Conservation (phyloP, 2,888 invertebrate genomes). For the Hoplodrina blanda region DNA sequence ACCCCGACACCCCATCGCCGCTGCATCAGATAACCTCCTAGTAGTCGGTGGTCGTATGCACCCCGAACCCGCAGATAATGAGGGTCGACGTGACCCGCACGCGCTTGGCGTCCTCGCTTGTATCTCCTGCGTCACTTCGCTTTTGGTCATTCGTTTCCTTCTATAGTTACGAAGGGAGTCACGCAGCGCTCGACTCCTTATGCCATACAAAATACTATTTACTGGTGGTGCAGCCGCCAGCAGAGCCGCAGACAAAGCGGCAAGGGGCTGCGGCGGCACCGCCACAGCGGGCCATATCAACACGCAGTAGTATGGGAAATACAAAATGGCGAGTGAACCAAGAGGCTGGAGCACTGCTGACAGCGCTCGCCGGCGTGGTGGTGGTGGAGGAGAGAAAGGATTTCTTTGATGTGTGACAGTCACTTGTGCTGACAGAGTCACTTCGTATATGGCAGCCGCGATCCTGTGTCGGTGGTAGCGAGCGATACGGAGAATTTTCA, state of each 20-base stretch:
- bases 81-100: constrained; percentile 94
- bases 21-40: constrained; percentile 84
- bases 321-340: constrained; percentile 93
- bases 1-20: constrained; percentile 83
- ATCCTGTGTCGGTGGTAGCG: constrained; percentile 95
- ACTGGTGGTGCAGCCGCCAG: constrained; percentile 93
- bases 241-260: constrained; percentile 92
- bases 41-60: constrained; percentile 85
- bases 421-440: constrained; percentile 95
- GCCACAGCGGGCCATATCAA: constrained; percentile 92
- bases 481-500: constrained; percentile 93
- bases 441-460: constrained; percentile 96
- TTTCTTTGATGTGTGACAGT: constrained; percentile 95
- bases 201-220: constrained; percentile 94
- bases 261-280: constrained; percentile 83
- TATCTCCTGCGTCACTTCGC: constrained; percentile 95
- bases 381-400: constrained; percentile 93
- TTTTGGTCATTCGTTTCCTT: constrained; percentile 94
- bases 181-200: constrained; percentile 93
- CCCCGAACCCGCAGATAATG: constrained; percentile 91
- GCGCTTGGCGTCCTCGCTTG: constrained; percentile 95
- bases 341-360: constrained; percentile 94
- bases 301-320: constrained; percentile 94
- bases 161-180: constrained; percentile 94
- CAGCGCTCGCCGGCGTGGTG: constrained; percentile 92